Evolutionary conservation across 2,797 vertebrate species (phyloP).

Genomic region (Forpus xanthops): DNA sequence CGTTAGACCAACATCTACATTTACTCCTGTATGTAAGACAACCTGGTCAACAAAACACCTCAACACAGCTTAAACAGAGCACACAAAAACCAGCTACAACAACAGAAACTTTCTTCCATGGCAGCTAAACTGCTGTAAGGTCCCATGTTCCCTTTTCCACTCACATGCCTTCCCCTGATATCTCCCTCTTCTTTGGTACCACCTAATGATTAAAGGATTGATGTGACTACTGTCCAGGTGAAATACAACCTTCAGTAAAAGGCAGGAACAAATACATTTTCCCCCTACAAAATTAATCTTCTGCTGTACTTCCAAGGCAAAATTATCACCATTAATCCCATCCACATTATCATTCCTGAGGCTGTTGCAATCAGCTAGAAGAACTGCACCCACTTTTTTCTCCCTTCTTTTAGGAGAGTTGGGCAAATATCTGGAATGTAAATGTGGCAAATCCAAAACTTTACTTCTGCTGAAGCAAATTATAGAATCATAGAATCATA

Average conservation of each 20-base stretch:
- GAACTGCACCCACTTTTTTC: neutral
- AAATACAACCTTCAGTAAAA: neutral
- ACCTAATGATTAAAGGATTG: neutral
- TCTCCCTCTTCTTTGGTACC: neutral
- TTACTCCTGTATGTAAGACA: neutral
- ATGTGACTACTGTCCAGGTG: neutral
- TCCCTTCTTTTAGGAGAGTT: neutral
- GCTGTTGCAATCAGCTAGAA: neutral
- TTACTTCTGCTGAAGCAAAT: neutral
- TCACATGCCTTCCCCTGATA: rapidly evolving
- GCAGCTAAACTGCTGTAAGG: neutral
- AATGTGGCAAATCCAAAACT: neutral
- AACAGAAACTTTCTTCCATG: neutral
- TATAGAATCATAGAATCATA: no score
- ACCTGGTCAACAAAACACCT: neutral
- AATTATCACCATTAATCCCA: neutral
- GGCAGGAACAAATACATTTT: neutral
- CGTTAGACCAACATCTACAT: neutral
- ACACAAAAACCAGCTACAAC: neutral
- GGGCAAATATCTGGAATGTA: neutral
- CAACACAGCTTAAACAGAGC: neutral
- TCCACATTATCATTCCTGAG: neutral
- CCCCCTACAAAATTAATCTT: neutral
- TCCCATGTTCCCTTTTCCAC: neutral
- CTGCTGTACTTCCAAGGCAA: neutral